phyloP scores from a whole-genome alignment of 1,140 invertebrate genomes.

The Cyclina sinensis region DNA sequence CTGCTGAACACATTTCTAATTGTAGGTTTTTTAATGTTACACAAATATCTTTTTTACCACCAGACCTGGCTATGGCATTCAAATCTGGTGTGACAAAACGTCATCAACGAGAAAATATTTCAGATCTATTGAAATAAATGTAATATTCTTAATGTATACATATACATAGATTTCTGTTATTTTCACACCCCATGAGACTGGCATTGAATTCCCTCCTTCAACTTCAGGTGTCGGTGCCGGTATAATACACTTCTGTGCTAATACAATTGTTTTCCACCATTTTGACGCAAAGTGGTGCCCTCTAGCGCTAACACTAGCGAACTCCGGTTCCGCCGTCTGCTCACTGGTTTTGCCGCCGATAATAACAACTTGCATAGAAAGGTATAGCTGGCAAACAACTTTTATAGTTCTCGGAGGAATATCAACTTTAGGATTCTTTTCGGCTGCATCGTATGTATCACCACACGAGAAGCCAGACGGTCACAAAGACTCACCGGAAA shows the following conservation, averaged over 20 bases:
- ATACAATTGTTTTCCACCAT: not conserved
- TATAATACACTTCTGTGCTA: slow-evolving; percentile 12
- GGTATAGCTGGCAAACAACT: slow-evolving; percentile 1
- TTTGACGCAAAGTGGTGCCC: slow-evolving; percentile 10
- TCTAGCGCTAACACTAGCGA: not conserved
- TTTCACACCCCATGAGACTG: no score
- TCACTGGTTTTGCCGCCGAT: not conserved
- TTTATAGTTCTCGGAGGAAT: not conserved
- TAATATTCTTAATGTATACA: no score
- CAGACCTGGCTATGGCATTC: no score
- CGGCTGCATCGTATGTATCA: not conserved
- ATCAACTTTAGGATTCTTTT: not conserved
- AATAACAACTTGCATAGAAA: not conserved
- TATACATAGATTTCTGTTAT: no score
- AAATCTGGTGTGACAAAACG: no score
- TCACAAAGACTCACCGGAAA: no score
- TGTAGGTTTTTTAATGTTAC: no score
- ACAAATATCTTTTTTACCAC: no score
- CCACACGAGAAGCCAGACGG: not conserved
- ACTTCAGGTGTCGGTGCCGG: slow-evolving; percentile 7
- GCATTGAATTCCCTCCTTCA: no score
- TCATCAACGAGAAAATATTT: no score
- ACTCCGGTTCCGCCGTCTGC: not conserved
- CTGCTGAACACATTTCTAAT: no score
- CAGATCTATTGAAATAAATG: no score